Conservation (phyloP, 2,888 invertebrate species). For the Linyphia triangularis region DNA sequence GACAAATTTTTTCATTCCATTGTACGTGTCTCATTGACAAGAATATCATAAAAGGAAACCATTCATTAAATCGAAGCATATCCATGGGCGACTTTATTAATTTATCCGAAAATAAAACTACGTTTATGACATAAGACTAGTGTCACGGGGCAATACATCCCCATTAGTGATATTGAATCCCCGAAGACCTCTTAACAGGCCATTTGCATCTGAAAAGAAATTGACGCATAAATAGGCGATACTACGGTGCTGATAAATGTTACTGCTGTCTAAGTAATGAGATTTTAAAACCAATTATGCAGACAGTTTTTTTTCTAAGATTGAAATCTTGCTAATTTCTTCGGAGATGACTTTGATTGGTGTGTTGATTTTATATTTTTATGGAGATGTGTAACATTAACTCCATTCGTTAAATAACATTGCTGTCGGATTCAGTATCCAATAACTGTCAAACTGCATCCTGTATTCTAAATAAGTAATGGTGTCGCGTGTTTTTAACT, state of each 20-base stretch:
- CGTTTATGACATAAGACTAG: neutral
- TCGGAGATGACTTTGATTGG: neutral
- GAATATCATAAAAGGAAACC: neutral
- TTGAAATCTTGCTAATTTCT: neutral
- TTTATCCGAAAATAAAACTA: constrained; percentile 16
- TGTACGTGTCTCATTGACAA: neutral
- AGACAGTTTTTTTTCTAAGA: neutral
- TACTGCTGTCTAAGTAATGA: neutral
- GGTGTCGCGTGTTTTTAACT: neutral
- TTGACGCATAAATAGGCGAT: neutral
- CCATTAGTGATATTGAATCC: constrained; percentile 46
- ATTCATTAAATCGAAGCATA: neutral
- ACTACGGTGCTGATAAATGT: neutral
- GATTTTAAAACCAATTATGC: constrained; percentile 6
- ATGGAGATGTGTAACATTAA: neutral
- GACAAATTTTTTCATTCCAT: neutral
- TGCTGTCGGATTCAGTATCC: neutral
- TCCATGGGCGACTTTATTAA: neutral
- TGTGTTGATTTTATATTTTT: neutral
- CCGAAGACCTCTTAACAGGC: neutral
- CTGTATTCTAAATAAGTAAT: neutral
- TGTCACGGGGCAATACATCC: constrained; percentile 14
- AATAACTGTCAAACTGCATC: neutral
- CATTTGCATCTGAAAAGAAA: constrained; percentile 51
- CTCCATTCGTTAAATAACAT: neutral